Conservation (phyloP, 2,113 vertebrate species). For the Microtus ochrogaster region DNA sequence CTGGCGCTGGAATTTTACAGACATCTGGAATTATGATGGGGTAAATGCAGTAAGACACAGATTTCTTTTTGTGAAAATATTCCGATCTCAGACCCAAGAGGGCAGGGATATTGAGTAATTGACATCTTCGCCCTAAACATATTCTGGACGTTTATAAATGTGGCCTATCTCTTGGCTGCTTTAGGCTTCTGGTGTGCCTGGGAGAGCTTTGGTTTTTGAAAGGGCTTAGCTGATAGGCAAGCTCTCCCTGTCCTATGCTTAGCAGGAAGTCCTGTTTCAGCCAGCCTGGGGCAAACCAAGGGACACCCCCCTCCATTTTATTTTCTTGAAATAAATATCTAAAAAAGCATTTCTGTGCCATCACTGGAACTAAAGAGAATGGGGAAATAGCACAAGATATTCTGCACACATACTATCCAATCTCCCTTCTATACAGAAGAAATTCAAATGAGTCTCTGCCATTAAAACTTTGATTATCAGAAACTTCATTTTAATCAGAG, state of each 20-base stretch:
- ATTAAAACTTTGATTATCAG: conserved; percentile 82
- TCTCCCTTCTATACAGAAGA: conserved; percentile 75
- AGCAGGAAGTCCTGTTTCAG: conserved; percentile 72
- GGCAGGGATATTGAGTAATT: conserved; percentile 81
- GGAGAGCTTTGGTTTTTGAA: conserved; percentile 82
- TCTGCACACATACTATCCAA: conserved; percentile 64
- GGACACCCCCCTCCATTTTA: neutral
- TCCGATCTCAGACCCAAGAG: conserved; percentile 81
- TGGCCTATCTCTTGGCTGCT: conserved; percentile 81
- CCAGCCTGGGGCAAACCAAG: conserved; percentile 48
- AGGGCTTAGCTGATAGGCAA: conserved; percentile 80
- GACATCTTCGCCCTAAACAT: conserved; percentile 79
- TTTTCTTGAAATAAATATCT: conserved; percentile 46
- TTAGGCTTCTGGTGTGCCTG: conserved; percentile 74
- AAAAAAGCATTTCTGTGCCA: conserved; percentile 51
- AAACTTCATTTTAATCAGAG: conserved; percentile 80
- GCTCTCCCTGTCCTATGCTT: conserved; percentile 76
- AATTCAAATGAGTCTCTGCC: conserved; percentile 78
- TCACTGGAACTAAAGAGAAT: conserved; percentile 50
- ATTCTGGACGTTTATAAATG: conserved; percentile 84
- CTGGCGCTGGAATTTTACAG: conserved; percentile 62
- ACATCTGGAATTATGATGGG: conserved; percentile 86
- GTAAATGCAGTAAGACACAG: conserved; percentile 76
- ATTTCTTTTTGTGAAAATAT: conserved; percentile 80
- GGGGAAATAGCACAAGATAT: conserved; percentile 68